Percentiles rank a stretch among this genome's conserved stretches.
Evolutionary conservation across 2,113 vertebrate genomes (phyloP).

Genomic region (Phainopepla nitens): DNA sequence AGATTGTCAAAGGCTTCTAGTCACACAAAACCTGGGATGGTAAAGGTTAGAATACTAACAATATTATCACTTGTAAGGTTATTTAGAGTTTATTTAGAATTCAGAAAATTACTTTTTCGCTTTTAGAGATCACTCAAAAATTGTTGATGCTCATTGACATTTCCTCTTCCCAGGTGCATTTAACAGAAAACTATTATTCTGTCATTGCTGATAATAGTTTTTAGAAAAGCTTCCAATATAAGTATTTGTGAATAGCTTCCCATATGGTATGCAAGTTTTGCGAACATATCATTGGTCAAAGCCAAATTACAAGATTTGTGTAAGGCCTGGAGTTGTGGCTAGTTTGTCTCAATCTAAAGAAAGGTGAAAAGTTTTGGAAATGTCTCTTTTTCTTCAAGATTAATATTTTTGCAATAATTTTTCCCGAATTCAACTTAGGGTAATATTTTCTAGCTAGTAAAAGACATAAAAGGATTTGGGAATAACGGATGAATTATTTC

Average conservation of each 20-base stretch:
- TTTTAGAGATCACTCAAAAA: background rate
- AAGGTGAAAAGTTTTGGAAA: background rate
- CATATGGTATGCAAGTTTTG: background rate
- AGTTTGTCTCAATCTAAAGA: background rate
- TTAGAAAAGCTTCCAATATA: background rate
- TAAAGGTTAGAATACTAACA: background rate
- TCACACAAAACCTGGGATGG: background rate
- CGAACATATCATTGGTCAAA: background rate
- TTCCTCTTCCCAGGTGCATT: background rate
- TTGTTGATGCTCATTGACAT: background rate
- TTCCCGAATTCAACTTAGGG: background rate
- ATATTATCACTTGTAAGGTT: background rate
- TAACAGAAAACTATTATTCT: background rate
- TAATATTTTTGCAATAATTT: background rate
- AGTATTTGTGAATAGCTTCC: background rate
- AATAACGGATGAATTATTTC: background rate
- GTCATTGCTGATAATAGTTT: background rate
- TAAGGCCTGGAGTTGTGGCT: background rate
- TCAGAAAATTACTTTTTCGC: background rate
- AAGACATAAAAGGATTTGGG: background rate
- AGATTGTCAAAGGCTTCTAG: background rate
- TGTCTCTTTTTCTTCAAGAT: background rate
- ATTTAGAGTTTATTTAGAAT: background rate
- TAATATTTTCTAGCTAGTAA: background rate
- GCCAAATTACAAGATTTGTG: background rate